Evolutionary conservation across 2,797 vertebrate species (phyloP).

Genomic region (Pipistrellus kuhlii): DNA sequence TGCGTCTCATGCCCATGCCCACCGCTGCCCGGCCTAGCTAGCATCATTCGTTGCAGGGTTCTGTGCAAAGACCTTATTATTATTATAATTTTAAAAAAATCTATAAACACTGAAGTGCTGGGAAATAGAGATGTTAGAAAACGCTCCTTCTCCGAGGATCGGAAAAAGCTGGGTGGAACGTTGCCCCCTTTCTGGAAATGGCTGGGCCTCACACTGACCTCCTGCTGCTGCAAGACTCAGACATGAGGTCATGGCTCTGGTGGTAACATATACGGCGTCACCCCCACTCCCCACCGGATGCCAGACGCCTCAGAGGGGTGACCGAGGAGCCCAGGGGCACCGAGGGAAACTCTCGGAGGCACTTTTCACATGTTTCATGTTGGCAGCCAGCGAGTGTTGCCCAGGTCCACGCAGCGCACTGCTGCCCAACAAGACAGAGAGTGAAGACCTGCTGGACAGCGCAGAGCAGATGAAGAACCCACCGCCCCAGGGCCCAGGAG

Average conservation of each 20-base stretch:
- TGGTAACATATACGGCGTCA: not conserved
- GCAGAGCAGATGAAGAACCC: not conserved
- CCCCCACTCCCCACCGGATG: not conserved
- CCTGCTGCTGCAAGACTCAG: constrained; percentile 64
- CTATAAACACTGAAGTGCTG: not conserved
- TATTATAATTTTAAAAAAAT: not conserved
- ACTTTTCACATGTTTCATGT: not conserved
- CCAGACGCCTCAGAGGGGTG: constrained; percentile 54
- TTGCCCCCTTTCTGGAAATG: not conserved
- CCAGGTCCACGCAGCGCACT: not conserved
- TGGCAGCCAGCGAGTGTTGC: not conserved
- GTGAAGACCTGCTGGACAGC: not conserved
- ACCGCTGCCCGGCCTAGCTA: not conserved
- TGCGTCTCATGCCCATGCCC: accelerated
- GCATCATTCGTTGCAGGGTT: not conserved
- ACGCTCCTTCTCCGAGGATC: constrained; percentile 4
- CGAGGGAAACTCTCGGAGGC: constrained; percentile 34
- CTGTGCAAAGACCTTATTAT: not conserved
- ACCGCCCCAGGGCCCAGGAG: not conserved
- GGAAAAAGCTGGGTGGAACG: constrained; percentile 59
- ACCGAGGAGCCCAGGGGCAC: not conserved
- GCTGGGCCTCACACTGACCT: constrained; percentile 66
- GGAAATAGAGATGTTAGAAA: constrained; percentile 43
- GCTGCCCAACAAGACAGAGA: not conserved
- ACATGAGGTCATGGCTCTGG: constrained; percentile 71